Conservation (phyloP, 2,888 invertebrate species). For the Drosophila longiperda region DNA sequence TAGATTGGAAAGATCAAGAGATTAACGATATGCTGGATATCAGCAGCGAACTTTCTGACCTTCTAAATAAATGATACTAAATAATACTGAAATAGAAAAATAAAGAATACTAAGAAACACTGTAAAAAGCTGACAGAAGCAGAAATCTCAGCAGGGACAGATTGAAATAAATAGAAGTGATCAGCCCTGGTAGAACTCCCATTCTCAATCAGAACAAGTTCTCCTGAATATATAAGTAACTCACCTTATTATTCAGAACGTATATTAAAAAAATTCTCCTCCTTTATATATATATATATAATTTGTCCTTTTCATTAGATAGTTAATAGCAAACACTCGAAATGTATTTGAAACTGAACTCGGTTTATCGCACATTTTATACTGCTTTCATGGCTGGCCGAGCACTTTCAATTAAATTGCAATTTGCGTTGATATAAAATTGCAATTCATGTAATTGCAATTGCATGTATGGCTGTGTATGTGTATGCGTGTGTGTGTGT, state of each 20-base stretch:
- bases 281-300: too few relatives aligned
- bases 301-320: background rate
- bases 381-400: conserved; percentile 31
- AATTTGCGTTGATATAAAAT: conserved; percentile 70
- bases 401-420: conserved; percentile 73
- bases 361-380: conserved; percentile 29
- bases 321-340: background rate
- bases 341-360: conserved; percentile 15
- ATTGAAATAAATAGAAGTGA: background rate
- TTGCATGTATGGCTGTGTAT: background rate
- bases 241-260: background rate
- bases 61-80: background rate
- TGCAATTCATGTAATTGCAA: conserved; percentile 52
- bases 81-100: background rate
- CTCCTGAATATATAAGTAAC: background rate
- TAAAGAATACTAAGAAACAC: background rate
- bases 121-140: background rate
- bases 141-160: background rate
- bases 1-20: background rate
- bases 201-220: background rate
- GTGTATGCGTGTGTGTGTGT: conserved; percentile 2
- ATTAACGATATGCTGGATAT: background rate
- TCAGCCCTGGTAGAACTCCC: background rate
- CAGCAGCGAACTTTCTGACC: background rate
- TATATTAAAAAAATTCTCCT: background rate